Evolutionary conservation across 2,888 invertebrate species (phyloP).

Genomic region (Lithophane socia): DNA sequence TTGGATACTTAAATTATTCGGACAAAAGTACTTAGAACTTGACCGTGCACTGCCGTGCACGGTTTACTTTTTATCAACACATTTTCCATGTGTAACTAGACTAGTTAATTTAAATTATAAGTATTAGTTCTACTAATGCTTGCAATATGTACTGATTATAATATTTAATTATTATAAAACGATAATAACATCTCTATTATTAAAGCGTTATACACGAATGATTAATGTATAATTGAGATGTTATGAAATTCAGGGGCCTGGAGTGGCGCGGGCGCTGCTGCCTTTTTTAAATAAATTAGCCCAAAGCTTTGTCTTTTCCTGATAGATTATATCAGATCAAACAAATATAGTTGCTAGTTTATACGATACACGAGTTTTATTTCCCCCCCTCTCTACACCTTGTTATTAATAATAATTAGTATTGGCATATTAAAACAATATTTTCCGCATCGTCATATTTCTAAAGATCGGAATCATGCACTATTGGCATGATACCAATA

Average conservation of each 20-base stretch:
- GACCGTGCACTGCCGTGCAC: slow-evolving; percentile 44
- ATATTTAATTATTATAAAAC: slow-evolving; percentile 54
- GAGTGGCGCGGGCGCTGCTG: slow-evolving; percentile 87
- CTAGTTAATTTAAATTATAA: slow-evolving; percentile 58
- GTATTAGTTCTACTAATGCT: slow-evolving; percentile 66
- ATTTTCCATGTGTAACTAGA: slow-evolving; percentile 46
- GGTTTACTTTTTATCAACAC: slow-evolving; percentile 42
- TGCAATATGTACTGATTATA: slow-evolving; percentile 62
- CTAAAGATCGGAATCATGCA: slow-evolving; percentile 19
- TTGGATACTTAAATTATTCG: slow-evolving; percentile 65
- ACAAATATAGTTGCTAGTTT: slow-evolving; percentile 84
- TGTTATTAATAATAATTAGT: background rate
- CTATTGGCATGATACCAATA: slow-evolving; percentile 20
- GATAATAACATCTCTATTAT: slow-evolving; percentile 49
- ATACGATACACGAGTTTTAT: slow-evolving; percentile 77
- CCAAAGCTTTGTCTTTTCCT: slow-evolving; percentile 91
- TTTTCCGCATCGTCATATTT: slow-evolving; percentile 41
- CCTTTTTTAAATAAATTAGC: slow-evolving; percentile 88
- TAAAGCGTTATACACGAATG: slow-evolving; percentile 55
- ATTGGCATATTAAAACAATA: slow-evolving; percentile 3
- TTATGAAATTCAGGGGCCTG: slow-evolving; percentile 71
- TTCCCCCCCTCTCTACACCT: slow-evolving; percentile 54
- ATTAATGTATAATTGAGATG: slow-evolving; percentile 51
- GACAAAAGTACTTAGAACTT: slow-evolving; percentile 64
- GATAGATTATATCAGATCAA: slow-evolving; percentile 91